Percentiles rank a stretch among this genome's conserved stretches.
phyloP scores from a whole-genome alignment of 30 jellyfish, hydroid and myxozoan genomes.

The Hydra vulgaris region DNA sequence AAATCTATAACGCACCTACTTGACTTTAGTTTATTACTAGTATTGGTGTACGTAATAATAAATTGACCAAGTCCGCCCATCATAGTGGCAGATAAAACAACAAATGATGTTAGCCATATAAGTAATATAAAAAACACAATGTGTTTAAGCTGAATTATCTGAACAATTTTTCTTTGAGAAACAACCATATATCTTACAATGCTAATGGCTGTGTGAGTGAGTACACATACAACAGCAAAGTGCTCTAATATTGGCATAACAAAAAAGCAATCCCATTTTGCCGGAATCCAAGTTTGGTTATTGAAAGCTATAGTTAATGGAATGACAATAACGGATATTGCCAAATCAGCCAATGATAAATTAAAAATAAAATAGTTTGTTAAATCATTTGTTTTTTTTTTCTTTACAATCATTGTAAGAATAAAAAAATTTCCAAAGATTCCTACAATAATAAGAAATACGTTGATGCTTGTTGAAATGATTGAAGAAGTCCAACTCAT shows the following conservation, averaged over 20 bases:
- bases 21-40: neutral
- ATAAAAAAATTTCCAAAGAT: conserved; percentile 44
- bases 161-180: conserved; percentile 31
- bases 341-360: conserved; percentile 48
- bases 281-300: conserved; percentile 64
- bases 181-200: conserved; percentile 41
- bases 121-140: conserved; percentile 31
- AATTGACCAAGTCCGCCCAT: conserved; percentile 26
- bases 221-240: conserved; percentile 71
- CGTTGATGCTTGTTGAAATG: conserved; percentile 10
- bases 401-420: conserved; percentile 16
- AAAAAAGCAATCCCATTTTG: conserved; percentile 41
- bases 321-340: conserved; percentile 37
- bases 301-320: conserved; percentile 42
- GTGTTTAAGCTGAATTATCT: conserved; percentile 15
- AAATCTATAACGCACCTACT: neutral
- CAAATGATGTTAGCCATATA: conserved; percentile 48
- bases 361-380: conserved; percentile 63
- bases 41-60: neutral
- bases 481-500: too few relatives aligned
- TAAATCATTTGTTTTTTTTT: conserved; percentile 23
- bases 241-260: conserved; percentile 53
- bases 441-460: conserved; percentile 38
- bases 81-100: conserved; percentile 47
- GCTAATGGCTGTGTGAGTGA: conserved; percentile 68